Conservation (phyloP, 2,888 invertebrate genomes). For the Tridacna crocea region DNA sequence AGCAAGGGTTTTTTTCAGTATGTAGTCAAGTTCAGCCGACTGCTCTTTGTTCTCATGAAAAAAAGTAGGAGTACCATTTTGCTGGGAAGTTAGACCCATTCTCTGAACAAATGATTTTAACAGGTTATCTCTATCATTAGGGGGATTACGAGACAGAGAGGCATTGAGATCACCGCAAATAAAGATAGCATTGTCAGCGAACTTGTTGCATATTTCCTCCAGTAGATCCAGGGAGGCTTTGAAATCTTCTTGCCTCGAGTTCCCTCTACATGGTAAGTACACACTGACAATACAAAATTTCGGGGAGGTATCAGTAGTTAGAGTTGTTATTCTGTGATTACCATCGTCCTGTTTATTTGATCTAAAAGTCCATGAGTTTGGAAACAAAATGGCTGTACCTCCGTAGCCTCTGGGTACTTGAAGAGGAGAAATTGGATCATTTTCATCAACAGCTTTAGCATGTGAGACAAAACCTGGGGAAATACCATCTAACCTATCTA, state of each 20-base stretch:
- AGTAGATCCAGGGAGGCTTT: too few relatives aligned
- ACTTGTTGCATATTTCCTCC: too few relatives aligned
- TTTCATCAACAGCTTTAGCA: not conserved
- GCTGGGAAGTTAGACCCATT: not conserved
- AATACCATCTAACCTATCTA: not conserved
- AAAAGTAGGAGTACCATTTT: not conserved
- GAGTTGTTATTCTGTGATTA: not conserved
- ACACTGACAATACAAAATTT: not conserved
- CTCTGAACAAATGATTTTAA: not conserved
- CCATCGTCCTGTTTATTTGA: not conserved
- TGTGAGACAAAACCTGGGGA: not conserved
- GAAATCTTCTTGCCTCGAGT: too few relatives aligned
- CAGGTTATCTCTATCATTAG: not conserved
- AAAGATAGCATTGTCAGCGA: not conserved
- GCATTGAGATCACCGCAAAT: slow-evolving; percentile 11
- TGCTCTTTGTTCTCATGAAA: not conserved
- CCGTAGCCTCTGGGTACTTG: not conserved
- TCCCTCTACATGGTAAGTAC: too few relatives aligned
- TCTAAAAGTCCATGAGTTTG: not conserved
- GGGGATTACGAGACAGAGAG: not conserved
- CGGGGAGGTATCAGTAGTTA: not conserved
- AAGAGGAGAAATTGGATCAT: not conserved
- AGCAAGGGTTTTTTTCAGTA: too few relatives aligned
- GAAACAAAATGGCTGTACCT: not conserved
- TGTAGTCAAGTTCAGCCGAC: not conserved